Evolutionary conservation across 1,140 invertebrate genomes (phyloP).

Genomic region (Achatina immaculata): DNA sequence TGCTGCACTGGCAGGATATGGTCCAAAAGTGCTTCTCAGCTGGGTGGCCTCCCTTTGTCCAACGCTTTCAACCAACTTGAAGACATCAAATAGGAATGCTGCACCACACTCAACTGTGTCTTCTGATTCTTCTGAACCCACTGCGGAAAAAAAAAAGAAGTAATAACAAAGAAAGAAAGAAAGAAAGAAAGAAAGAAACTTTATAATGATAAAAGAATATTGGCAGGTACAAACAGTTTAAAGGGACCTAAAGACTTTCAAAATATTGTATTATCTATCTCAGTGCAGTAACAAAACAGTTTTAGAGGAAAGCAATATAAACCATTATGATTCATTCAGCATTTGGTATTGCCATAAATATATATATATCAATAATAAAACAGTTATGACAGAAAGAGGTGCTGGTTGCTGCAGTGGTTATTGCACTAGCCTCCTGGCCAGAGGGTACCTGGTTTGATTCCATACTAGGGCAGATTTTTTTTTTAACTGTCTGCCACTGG

Average conservation of each 20-base stretch:
- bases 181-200: background rate
- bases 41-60: constrained; percentile 68
- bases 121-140: constrained; percentile 72
- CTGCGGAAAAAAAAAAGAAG: constrained; percentile 51
- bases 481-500: no score
- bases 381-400: no score
- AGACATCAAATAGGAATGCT: constrained; percentile 76
- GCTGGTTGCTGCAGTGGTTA: no score
- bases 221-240: background rate
- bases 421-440: no score
- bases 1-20: constrained; percentile 63
- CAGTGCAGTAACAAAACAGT: constrained; percentile 2
- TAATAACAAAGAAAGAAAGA: background rate
- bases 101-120: constrained; percentile 78
- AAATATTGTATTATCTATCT: background rate
- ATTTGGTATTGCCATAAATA: no score
- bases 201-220: background rate
- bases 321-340: background rate
- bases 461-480: no score
- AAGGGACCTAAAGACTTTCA: background rate
- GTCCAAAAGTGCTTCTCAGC: constrained; percentile 65
- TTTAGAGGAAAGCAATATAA: background rate
- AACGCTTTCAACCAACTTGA: constrained; percentile 76
- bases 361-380: no score
- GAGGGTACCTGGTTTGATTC: no score